Evolutionary conservation across 2,888 invertebrate genomes (phyloP).

Genomic region (Limenitis camilla): DNA sequence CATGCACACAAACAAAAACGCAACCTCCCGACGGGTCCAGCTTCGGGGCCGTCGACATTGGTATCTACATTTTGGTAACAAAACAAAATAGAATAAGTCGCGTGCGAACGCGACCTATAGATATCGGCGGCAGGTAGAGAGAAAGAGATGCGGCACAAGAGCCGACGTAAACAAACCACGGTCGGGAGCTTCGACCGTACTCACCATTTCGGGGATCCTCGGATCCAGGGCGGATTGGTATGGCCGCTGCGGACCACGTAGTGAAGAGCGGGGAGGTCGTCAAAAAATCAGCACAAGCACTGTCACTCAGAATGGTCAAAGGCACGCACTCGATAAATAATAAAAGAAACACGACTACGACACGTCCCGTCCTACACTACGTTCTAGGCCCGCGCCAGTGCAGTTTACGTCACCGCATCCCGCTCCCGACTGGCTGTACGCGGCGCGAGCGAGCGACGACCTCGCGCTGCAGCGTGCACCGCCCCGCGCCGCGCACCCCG

Average conservation of each 20-base stretch:
- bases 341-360: conserved; percentile 40
- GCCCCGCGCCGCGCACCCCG: conserved; percentile 44
- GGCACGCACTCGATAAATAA: conserved; percentile 53
- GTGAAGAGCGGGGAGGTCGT: conserved; percentile 67
- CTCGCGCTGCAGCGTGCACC: conserved; percentile 72
- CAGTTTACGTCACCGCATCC: conserved; percentile 75
- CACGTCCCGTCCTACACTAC: conserved; percentile 73
- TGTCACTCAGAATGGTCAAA: conserved; percentile 52
- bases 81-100: conserved; percentile 72
- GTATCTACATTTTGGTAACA: conserved; percentile 73
- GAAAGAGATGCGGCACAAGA: conserved; percentile 62
- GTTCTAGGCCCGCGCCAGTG: conserved; percentile 70
- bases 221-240: conserved; percentile 41
- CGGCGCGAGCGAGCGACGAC: conserved; percentile 67
- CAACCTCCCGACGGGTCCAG: conserved; percentile 58
- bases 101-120: conserved; percentile 64
- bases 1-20: conserved; percentile 63
- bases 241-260: conserved; percentile 58
- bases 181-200: conserved; percentile 71
- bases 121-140: conserved; percentile 70
- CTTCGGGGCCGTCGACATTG: conserved; percentile 57
- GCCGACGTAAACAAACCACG: conserved; percentile 71
- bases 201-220: conserved; percentile 70
- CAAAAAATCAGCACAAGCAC: conserved; percentile 51
- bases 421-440: conserved; percentile 69